Conservation (phyloP, 2,797 vertebrate genomes). For the Falco rusticolus region DNA sequence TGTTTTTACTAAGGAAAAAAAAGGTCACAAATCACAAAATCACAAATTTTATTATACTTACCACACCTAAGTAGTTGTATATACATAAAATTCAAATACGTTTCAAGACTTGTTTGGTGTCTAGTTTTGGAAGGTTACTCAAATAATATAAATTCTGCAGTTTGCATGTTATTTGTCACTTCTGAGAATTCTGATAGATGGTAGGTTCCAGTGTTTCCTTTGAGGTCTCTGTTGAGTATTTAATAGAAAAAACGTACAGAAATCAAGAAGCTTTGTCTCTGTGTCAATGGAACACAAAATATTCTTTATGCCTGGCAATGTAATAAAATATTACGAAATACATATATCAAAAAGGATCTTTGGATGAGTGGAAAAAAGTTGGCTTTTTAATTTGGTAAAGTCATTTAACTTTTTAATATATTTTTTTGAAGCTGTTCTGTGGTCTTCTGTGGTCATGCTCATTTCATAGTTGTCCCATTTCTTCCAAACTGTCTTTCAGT, state of each 20-base stretch:
- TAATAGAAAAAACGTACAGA: background rate
- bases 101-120: slow-evolving; percentile 3
- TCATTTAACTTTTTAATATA: background rate
- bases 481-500: background rate
- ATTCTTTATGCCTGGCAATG: background rate
- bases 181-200: slow-evolving; percentile 7
- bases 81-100: background rate
- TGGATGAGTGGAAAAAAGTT: background rate
- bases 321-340: background rate
- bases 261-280: background rate
- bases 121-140: background rate
- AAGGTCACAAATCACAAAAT: slow-evolving; percentile 14
- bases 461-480: background rate
- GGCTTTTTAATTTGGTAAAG: background rate
- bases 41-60: background rate
- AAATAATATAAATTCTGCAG: background rate
- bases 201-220: slow-evolving; percentile 19
- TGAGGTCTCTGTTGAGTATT: background rate
- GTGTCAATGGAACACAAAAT: background rate
- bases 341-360: background rate
- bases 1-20: background rate
- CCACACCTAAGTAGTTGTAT: background rate
- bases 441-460: background rate
- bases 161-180: slow-evolving; percentile 9
- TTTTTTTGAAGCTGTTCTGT: background rate